Conservation (phyloP, 2,888 invertebrate genomes). For the Polydrusus tereticollis region DNA sequence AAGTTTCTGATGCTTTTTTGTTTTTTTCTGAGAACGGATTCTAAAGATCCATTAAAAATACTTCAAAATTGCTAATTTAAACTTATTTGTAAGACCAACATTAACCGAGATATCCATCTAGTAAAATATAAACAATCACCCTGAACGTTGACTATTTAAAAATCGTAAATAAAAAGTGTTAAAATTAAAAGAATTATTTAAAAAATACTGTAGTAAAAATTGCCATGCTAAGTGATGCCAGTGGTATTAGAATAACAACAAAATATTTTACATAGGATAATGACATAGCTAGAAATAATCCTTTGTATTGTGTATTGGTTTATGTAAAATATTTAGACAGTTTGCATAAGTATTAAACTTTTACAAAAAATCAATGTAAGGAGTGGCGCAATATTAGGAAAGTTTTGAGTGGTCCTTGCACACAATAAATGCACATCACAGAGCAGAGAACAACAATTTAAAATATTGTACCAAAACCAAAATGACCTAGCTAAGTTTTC, state of each 20-base stretch:
- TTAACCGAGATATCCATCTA: too few relatives aligned
- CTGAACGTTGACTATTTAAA: too few relatives aligned
- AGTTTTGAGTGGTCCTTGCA: slow-evolving; percentile 86
- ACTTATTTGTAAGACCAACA: too few relatives aligned
- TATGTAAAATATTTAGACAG: slow-evolving; percentile 28
- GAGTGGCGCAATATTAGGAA: slow-evolving; percentile 70
- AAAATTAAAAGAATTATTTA: too few relatives aligned
- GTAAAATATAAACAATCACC: too few relatives aligned
- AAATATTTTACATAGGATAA: slow-evolving; percentile 21
- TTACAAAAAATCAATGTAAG: slow-evolving; percentile 58
- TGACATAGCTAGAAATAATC: not conserved
- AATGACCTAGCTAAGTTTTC: slow-evolving; percentile 6
- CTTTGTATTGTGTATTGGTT: not conserved
- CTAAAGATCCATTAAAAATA: too few relatives aligned
- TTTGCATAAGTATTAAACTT: not conserved
- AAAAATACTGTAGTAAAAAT: not conserved
- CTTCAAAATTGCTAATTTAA: too few relatives aligned
- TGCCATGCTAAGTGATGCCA: slow-evolving; percentile 48
- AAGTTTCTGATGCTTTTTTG: too few relatives aligned
- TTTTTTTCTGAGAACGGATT: too few relatives aligned
- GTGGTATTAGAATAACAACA: not conserved
- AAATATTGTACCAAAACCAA: slow-evolving; percentile 53
- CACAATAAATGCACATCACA: slow-evolving; percentile 69
- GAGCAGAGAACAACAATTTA: slow-evolving; percentile 67
- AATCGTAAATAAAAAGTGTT: too few relatives aligned